Conservation (phyloP, 2,113 vertebrate genomes). For the Takifugu flavidus region DNA sequence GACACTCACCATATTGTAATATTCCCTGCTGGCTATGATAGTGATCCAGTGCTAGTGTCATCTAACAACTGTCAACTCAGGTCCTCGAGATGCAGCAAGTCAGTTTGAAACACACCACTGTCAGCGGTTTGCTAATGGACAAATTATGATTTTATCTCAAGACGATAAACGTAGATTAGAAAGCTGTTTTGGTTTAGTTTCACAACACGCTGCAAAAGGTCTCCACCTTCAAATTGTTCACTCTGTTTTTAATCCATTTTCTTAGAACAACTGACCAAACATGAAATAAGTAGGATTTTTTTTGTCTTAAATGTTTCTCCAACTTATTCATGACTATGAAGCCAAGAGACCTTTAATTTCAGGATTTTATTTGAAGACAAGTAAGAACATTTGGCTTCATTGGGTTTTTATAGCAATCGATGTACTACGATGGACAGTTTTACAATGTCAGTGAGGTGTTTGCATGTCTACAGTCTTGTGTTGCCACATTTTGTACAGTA, state of each 20-base stretch:
- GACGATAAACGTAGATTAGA: slow-evolving; percentile 3
- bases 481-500: slow-evolving; percentile 86
- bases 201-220: slow-evolving; percentile 23
- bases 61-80: slow-evolving; percentile 59
- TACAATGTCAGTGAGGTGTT: slow-evolving; percentile 58
- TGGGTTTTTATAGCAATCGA: slow-evolving; percentile 7
- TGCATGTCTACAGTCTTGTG: slow-evolving; percentile 79
- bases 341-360: slow-evolving; percentile 8
- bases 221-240: slow-evolving; percentile 30
- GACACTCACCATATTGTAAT: slow-evolving; percentile 47
- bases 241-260: not conserved
- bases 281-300: not conserved
- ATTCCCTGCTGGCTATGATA: slow-evolving; percentile 24
- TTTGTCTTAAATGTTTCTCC: not conserved
- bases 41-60: slow-evolving; percentile 44
- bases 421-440: slow-evolving; percentile 34
- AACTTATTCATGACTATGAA: slow-evolving; percentile 15
- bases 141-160: slow-evolving; percentile 14
- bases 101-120: slow-evolving; percentile 18
- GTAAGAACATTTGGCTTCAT: not conserved
- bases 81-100: slow-evolving; percentile 47
- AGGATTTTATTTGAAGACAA: slow-evolving; percentile 5
- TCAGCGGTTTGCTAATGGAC: slow-evolving; percentile 16
- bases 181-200: slow-evolving; percentile 17
- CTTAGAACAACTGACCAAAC: not conserved